phyloP scores from a whole-genome alignment of 2,113 vertebrate species.

The Colistium nudipinnis region DNA sequence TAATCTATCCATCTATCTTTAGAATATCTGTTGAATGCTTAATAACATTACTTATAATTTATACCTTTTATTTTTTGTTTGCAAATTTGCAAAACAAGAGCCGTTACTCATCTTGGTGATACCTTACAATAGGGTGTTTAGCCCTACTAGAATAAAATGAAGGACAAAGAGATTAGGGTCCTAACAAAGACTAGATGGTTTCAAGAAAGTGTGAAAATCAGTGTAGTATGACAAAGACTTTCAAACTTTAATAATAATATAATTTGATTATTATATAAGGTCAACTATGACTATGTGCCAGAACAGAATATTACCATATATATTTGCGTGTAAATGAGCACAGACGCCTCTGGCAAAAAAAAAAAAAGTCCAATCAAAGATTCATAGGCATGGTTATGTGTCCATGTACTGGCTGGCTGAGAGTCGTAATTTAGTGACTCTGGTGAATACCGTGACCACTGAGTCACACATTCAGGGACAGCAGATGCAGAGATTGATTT shows the following conservation, averaged over 20 bases:
- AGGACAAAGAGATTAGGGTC: not conserved
- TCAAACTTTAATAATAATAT: too few species aligned
- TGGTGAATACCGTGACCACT: slow-evolving; percentile 27
- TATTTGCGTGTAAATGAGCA: slow-evolving; percentile 32
- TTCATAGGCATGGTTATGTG: slow-evolving; percentile 27
- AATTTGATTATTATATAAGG: not conserved
- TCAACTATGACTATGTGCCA: not conserved
- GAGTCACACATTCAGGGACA: slow-evolving; percentile 27
- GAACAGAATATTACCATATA: not conserved
- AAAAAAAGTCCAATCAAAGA: slow-evolving; percentile 29
- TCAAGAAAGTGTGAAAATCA: not conserved
- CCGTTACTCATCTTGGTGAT: too few species aligned
- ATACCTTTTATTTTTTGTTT: not conserved
- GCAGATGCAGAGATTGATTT: slow-evolving; percentile 7
- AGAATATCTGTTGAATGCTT: too few species aligned
- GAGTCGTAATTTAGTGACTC: slow-evolving; percentile 70
- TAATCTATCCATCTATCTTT: too few species aligned
- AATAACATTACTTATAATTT: not conserved
- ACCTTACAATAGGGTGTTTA: too few species aligned
- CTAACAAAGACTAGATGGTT: not conserved
- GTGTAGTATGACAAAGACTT: not conserved
- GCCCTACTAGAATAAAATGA: not conserved
- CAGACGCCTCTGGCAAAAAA: slow-evolving; percentile 16
- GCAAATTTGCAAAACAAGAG: not conserved
- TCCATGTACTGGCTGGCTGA: slow-evolving; percentile 28